Base-by-base conservation (phyloP, 2,888 invertebrate genomes). In the Atrina japonica region DNA sequence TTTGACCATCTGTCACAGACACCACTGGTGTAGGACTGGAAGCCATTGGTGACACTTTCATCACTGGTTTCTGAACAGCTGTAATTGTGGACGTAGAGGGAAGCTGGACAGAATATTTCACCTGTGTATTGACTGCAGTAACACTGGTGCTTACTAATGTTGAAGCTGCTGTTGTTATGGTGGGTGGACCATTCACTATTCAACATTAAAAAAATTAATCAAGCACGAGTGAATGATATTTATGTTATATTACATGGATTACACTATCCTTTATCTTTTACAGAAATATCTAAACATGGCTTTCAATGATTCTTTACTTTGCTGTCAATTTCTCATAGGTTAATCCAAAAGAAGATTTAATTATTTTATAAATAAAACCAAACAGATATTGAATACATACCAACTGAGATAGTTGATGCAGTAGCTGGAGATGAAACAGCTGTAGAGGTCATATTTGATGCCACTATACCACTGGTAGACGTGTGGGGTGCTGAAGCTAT, bases 1-100 rank as follows among this genome's bases (percentile, higher is more conserved):
- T 35, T 5, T 7, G 5, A 11, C 11, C 35, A 35, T 35, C 35
- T 7, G 5, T 11, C 5, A 35, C 35, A 7, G 35, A 35, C 6
- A 35, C 35, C 6, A 35, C 11, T 16, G 30, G n/a, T 60, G 43
- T n/a, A 25, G 47, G 43, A 25, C 16, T 27, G 14, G 40, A 56
- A 5, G 80, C 66, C 52, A 87, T 71, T 6, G 93, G 88, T 5
- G 87, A 82, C 29, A 88, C 88, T 53, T 84, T 78, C 83, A 88
- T 86, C 45, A 88, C 83, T 23, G 88, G 88, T 67, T 86, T 88
- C 29, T 70, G 77, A 6, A 61, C 47, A 21, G 67, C 60, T 6
- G 73, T 52, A 16, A 53, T 53, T 9, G 65, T 53, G 7, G 78
- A 50, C 50, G 73, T 67, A 11, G 72, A 49, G 1, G 83, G 82